phyloP scores from a whole-genome alignment of 2,113 vertebrate species.

The Gadus chalcogrammus region DNA sequence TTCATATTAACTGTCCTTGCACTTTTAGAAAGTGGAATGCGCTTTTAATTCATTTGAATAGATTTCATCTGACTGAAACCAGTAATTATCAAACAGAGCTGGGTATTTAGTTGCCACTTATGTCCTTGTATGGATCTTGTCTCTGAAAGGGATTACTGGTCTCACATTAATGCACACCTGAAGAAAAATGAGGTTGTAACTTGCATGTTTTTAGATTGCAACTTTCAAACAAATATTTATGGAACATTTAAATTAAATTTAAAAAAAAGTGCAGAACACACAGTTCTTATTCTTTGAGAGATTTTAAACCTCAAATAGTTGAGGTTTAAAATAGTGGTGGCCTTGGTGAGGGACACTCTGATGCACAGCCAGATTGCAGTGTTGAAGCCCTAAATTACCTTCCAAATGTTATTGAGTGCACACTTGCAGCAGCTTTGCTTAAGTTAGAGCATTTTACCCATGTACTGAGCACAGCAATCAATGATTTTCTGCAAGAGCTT shows the following conservation, averaged over 20 bases:
- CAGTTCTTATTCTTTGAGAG: constrained; percentile 16
- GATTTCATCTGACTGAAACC: background rate
- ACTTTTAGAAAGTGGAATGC: constrained; percentile 22
- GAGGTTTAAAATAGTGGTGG: no score
- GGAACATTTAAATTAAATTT: constrained; percentile 22
- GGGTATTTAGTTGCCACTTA: constrained; percentile 17
- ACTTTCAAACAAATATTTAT: constrained; percentile 28
- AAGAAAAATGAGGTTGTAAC: constrained; percentile 19
- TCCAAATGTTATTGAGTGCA: constrained; percentile 24
- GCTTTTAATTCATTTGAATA: constrained; percentile 19
- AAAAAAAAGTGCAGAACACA: constrained; percentile 28
- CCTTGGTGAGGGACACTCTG: background rate
- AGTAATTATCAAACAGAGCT: background rate
- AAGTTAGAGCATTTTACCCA: constrained; percentile 39
- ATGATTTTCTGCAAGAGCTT: constrained; percentile 27
- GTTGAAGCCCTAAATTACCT: constrained; percentile 6
- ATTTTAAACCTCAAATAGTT: constrained; percentile 35
- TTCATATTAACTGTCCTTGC: constrained; percentile 2
- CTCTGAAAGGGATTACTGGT: constrained; percentile 14
- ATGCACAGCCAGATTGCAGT: constrained; percentile 9
- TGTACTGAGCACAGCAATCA: constrained; percentile 30
- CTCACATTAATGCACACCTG: constrained; percentile 23
- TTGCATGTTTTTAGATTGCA: constrained; percentile 30
- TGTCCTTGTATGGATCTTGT: constrained; percentile 22
- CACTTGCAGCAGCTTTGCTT: constrained; percentile 15